These are phyloP conservation scores for Spea bombifrons DNA, from an alignment of 2,113 vertebrate genomes.

Conservation along the genomic window DNA sequence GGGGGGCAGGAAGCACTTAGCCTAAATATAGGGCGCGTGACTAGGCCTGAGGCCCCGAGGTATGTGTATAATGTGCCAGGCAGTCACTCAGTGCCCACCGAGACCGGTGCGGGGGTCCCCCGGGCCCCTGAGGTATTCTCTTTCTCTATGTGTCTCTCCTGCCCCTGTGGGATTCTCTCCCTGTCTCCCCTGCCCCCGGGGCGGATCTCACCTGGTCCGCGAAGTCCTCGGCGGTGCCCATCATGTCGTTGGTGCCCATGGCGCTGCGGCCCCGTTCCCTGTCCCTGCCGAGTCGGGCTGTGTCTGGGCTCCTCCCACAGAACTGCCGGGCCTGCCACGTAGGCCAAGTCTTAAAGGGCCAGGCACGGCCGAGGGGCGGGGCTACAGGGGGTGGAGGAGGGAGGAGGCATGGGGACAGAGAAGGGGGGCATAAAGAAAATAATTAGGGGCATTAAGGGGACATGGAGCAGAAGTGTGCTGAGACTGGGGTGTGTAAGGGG, in stretches of 20 bases:
- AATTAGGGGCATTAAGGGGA: background rate
- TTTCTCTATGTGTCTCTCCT: no score
- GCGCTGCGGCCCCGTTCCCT: background rate
- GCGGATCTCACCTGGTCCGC: conserved; percentile 55
- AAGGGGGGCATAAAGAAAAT: background rate
- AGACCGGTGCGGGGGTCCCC: no score
- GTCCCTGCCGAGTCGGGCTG: background rate
- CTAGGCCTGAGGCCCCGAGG: no score
- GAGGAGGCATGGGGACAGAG: background rate
- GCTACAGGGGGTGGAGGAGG: background rate
- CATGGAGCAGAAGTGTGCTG: background rate
- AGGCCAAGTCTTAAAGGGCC: conserved; percentile 53
- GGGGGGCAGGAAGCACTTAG: background rate
- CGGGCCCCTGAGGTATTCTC: no score
- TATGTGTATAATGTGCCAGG: background rate
- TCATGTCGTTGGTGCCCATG: conserved; percentile 59
- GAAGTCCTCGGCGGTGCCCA: conserved; percentile 60
- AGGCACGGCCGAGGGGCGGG: background rate
- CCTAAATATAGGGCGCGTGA: no score
- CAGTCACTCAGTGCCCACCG: no score
- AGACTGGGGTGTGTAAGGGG: background rate
- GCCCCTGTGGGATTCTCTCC: background rate
- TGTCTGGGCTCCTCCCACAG: conserved; percentile 13
- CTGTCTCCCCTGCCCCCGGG: background rate
- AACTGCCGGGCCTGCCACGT: conserved; percentile 54